A percentile compares a stretch with the other conserved stretches of the same genome.
Evolutionary conservation across 2,113 vertebrate genomes (phyloP).

Genomic region (Mohoua ochrocephala): DNA sequence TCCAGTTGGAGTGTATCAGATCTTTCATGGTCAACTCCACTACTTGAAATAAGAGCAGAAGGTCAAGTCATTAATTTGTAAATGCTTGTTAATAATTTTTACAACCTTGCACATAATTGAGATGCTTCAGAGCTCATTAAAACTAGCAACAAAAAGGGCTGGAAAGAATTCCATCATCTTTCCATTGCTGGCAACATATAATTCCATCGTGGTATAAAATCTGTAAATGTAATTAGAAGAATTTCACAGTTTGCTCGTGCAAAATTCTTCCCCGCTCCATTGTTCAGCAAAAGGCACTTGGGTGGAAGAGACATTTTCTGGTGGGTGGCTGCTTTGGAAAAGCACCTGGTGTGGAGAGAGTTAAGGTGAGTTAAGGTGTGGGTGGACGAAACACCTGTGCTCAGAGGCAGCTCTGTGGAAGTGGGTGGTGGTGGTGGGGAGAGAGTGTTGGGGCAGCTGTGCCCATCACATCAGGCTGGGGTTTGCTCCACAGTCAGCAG

Average conservation of each 20-base stretch:
- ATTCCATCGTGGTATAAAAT: accelerated
- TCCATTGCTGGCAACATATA: not conserved
- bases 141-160: not conserved
- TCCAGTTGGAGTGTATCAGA: not conserved
- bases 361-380: not conserved
- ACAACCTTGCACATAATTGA: not conserved
- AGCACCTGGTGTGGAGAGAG: not conserved
- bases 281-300: not conserved
- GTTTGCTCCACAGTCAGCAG: not conserved
- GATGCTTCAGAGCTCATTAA: not conserved
- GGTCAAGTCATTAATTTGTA: not conserved
- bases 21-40: not conserved
- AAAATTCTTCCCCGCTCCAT: accelerated
- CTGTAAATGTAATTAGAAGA: not conserved
- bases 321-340: not conserved
- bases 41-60: not conserved
- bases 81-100: not conserved
- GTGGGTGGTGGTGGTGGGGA: too few species aligned
- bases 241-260: not conserved
- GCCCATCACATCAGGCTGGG: accelerated
- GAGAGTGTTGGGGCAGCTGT: not conserved
- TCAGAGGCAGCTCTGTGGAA: not conserved
- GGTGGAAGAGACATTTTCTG: accelerated
- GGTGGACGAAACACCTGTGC: conserved; percentile 5
- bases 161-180: not conserved